phyloP scores from a whole-genome alignment of 2,888 invertebrate genomes.

The Macrosoma leucophasiata region DNA sequence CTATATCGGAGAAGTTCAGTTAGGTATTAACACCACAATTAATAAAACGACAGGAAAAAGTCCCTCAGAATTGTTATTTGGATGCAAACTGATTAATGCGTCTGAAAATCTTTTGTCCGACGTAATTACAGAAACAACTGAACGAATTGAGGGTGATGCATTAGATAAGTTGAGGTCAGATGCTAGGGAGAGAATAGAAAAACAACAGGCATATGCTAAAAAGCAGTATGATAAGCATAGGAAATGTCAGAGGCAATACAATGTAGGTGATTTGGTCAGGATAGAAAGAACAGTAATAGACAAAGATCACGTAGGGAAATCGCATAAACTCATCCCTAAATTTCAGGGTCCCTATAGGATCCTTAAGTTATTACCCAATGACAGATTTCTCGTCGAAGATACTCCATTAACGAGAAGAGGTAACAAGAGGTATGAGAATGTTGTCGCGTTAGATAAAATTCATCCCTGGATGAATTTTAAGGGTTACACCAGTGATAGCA shows the following conservation, averaged over 20 bases:
- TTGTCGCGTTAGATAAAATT: slow-evolving; percentile 25
- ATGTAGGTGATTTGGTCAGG: slow-evolving; percentile 20
- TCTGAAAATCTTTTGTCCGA: slow-evolving; percentile 10
- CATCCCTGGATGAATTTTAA: slow-evolving; percentile 24
- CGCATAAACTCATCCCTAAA: slow-evolving; percentile 21
- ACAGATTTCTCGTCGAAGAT: slow-evolving; percentile 27
- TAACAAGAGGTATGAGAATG: slow-evolving; percentile 19
- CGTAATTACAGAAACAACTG: no score
- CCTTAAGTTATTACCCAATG: slow-evolving; percentile 24
- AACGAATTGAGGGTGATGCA: background rate
- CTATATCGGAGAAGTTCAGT: slow-evolving; percentile 9
- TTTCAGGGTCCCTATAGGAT: slow-evolving; percentile 25
- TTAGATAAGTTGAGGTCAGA: slow-evolving; percentile 10
- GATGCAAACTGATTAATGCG: slow-evolving; percentile 8
- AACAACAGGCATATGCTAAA: slow-evolving; percentile 11
- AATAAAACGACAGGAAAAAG: slow-evolving; percentile 11
- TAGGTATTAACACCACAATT: slow-evolving; percentile 14
- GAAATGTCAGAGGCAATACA: slow-evolving; percentile 5
- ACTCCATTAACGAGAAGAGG: slow-evolving; percentile 26
- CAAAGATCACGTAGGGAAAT: slow-evolving; percentile 14
- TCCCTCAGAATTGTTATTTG: slow-evolving; percentile 15
- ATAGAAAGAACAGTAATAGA: slow-evolving; percentile 8
- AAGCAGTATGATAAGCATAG: slow-evolving; percentile 13
- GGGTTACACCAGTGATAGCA: no score
- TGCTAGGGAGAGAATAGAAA: slow-evolving; percentile 1